A percentile compares a stretch with the other conserved stretches of the same genome.
phyloP scores from a whole-genome alignment of 2,797 vertebrate genomes.

The Monodelphis domestica region DNA sequence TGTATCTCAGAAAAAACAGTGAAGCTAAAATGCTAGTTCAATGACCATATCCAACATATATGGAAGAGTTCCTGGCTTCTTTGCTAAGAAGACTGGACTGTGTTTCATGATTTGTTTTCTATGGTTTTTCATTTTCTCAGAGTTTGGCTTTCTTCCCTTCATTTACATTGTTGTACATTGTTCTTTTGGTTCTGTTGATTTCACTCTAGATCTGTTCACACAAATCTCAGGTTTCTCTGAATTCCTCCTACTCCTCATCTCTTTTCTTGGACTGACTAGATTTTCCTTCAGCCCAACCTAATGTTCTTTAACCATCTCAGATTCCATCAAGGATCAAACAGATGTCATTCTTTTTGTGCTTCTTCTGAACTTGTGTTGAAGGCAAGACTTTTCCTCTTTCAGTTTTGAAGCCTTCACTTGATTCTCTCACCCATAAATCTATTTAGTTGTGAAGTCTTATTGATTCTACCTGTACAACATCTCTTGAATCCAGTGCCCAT shows the following conservation, averaged over 20 bases:
- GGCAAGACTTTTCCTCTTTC: neutral
- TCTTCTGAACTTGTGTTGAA: neutral
- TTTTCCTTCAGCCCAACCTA: neutral
- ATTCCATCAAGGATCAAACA: neutral
- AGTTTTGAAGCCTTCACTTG: neutral
- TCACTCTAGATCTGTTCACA: neutral
- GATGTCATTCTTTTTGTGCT: neutral
- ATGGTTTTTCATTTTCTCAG: neutral
- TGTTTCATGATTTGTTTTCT: neutral
- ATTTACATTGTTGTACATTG: neutral
- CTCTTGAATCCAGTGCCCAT: neutral
- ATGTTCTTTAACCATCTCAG: neutral
- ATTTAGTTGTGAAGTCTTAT: neutral
- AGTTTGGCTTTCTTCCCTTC: neutral
- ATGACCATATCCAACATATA: neutral
- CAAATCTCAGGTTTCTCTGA: neutral
- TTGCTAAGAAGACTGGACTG: neutral
- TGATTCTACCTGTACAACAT: neutral
- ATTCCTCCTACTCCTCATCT: neutral
- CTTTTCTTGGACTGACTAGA: neutral
- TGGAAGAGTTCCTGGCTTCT: neutral
- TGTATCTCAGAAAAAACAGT: neutral
- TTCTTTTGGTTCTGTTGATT: neutral
- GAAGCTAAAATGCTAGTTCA: neutral
- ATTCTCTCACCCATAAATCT: neutral